A percentile compares a stretch with the other conserved stretches of the same genome.
phyloP scores from a whole-genome alignment of 1,140 invertebrate species.

The Cryptotermes secundus region DNA sequence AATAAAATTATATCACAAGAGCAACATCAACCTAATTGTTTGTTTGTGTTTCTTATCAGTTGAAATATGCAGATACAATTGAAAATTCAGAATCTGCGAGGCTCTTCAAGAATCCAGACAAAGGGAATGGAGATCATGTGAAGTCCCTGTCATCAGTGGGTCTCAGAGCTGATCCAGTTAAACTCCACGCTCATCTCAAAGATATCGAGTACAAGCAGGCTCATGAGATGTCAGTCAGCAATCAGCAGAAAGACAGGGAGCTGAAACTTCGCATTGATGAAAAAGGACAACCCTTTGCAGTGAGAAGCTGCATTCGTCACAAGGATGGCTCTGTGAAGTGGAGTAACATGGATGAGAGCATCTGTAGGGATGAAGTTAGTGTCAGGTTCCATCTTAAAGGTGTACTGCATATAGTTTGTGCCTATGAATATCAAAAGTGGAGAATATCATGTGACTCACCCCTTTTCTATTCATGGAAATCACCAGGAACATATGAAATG shows the following conservation, averaged over 20 bases:
- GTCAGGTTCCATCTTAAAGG: no score
- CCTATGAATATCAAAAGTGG: no score
- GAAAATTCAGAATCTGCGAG: neutral
- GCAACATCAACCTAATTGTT: neutral
- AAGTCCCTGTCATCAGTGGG: neutral
- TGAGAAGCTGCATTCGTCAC: conserved; percentile 35
- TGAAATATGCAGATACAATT: neutral
- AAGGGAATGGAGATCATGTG: neutral
- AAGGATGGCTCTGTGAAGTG: conserved; percentile 36
- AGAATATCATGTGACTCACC: no score
- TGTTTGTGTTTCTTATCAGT: neutral
- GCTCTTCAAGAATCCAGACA: no score
- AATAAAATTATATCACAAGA: no score
- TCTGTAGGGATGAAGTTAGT: conserved; percentile 40
- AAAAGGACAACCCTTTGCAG: conserved; percentile 33
- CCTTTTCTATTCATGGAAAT: no score
- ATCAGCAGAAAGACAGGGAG: neutral
- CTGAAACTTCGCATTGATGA: neutral
- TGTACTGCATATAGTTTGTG: no score
- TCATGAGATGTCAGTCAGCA: neutral
- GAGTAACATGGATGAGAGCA: conserved; percentile 32
- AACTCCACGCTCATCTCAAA: neutral
- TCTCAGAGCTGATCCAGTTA: neutral
- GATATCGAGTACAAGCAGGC: neutral
- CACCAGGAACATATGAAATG: no score